Evolutionary conservation across 1,140 invertebrate species (phyloP).

Genomic region (Antheraea pernyi): DNA sequence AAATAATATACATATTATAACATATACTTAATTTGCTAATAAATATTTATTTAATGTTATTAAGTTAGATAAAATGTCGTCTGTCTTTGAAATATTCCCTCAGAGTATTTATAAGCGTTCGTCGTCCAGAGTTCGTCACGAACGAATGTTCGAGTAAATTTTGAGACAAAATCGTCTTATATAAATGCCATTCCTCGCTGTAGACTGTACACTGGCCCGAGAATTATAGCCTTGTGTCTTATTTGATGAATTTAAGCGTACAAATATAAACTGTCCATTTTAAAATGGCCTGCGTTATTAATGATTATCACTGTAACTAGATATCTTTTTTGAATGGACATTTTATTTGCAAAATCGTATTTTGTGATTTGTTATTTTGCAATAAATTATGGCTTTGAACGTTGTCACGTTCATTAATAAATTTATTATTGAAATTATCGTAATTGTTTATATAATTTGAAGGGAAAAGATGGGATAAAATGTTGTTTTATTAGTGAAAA

Average conservation of each 20-base stretch:
- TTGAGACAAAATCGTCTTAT: slow-evolving; percentile 58
- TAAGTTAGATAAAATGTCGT: background rate
- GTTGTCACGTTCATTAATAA: background rate
- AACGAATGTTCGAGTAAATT: slow-evolving; percentile 49
- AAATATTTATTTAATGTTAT: no score
- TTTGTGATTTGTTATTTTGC: background rate
- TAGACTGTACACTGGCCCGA: slow-evolving; percentile 35
- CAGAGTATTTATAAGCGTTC: slow-evolving; percentile 30
- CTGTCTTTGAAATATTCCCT: background rate
- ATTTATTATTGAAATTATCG: background rate
- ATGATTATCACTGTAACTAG: background rate
- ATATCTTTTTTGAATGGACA: background rate
- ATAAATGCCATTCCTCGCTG: slow-evolving; percentile 67
- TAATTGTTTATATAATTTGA: background rate
- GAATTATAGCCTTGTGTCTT: slow-evolving; percentile 59
- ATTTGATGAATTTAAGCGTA: slow-evolving; percentile 58
- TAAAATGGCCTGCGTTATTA: slow-evolving; percentile 24
- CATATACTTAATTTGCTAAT: no score
- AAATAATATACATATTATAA: no score
- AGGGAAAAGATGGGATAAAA: no score
- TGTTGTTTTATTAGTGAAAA: no score
- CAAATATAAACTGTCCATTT: slow-evolving; percentile 25
- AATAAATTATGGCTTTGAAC: background rate
- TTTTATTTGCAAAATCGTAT: background rate
- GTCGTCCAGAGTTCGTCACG: slow-evolving; percentile 46